These are phyloP conservation scores for Chironomus riparius DNA, from an alignment of 2,888 invertebrate genomes.

Conservation along the genomic window DNA sequence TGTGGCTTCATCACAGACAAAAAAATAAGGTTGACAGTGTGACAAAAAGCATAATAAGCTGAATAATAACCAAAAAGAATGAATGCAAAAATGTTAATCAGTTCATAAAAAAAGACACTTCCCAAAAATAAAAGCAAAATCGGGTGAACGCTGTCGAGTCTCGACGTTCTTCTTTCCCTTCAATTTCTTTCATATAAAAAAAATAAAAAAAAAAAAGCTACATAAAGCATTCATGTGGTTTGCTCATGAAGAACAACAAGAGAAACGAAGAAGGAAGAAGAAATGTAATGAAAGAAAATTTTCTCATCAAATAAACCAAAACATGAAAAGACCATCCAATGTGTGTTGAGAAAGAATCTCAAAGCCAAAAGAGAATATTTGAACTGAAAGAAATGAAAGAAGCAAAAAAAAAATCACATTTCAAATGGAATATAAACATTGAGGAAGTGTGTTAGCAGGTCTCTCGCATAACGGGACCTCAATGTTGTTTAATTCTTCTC, in stretches of 20 bases:
- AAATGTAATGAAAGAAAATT: neutral
- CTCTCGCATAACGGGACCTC: constrained; percentile 38
- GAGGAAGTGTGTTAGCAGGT: constrained; percentile 45
- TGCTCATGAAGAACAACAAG: neutral
- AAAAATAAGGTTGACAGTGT: too few species aligned
- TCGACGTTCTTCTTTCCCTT: neutral
- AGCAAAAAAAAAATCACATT: constrained; percentile 17
- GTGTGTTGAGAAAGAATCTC: constrained; percentile 12
- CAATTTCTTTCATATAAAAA: neutral
- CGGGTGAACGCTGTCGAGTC: neutral
- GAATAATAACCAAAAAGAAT: neutral
- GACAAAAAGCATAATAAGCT: neutral
- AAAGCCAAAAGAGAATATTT: constrained; percentile 10
- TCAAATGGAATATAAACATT: constrained; percentile 30
- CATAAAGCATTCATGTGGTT: neutral
- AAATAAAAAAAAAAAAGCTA: too few species aligned
- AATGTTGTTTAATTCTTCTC: constrained; percentile 17
- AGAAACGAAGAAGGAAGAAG: neutral
- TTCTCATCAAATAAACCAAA: neutral
- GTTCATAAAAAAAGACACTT: neutral
- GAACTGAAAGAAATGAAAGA: neutral
- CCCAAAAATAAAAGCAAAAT: neutral
- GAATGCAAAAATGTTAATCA: neutral
- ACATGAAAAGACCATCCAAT: neutral
- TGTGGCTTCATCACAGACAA: too few species aligned